Percentiles rank a stretch among this genome's conserved stretches.
Conservation (phyloP, 2,888 invertebrate genomes). For the Drosophila mercatorum region DNA sequence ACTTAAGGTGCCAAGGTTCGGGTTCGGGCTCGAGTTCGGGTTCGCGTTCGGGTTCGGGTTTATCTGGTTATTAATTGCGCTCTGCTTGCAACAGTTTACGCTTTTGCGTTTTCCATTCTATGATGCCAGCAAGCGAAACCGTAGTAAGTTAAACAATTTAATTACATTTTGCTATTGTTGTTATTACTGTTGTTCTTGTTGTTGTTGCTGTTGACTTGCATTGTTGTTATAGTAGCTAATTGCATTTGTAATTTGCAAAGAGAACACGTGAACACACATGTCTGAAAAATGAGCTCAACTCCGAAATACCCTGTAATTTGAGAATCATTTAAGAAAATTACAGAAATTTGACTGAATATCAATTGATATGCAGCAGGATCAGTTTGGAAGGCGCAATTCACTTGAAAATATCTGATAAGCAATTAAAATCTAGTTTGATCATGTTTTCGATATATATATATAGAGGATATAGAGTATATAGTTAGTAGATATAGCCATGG, state of each 20-base stretch:
- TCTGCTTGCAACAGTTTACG: conserved; percentile 55
- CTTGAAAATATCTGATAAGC: neutral
- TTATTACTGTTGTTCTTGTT: neutral
- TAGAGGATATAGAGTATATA: neutral
- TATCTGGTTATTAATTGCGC: conserved; percentile 46
- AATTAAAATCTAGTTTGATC: neutral
- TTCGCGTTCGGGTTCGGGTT: conserved; percentile 28
- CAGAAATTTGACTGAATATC: neutral
- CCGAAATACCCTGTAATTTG: neutral
- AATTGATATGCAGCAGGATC: neutral
- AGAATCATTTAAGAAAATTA: neutral
- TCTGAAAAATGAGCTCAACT: neutral
- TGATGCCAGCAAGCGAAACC: conserved; percentile 64
- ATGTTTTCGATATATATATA: neutral
- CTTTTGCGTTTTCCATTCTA: conserved; percentile 39
- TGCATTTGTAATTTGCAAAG: conserved; percentile 54
- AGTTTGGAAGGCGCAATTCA: neutral
- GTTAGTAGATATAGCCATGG: neutral
- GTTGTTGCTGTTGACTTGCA: conserved; percentile 12
- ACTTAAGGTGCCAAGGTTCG: conserved; percentile 32
- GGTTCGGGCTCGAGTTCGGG: conserved; percentile 27
- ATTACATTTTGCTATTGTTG: conserved; percentile 59
- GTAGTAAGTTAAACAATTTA: conserved; percentile 78
- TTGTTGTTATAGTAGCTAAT: conserved; percentile 50
- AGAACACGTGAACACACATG: conserved; percentile 18